Evolutionary conservation across 2,113 vertebrate genomes (phyloP).

Genomic region (Crypturellus undulatus): DNA sequence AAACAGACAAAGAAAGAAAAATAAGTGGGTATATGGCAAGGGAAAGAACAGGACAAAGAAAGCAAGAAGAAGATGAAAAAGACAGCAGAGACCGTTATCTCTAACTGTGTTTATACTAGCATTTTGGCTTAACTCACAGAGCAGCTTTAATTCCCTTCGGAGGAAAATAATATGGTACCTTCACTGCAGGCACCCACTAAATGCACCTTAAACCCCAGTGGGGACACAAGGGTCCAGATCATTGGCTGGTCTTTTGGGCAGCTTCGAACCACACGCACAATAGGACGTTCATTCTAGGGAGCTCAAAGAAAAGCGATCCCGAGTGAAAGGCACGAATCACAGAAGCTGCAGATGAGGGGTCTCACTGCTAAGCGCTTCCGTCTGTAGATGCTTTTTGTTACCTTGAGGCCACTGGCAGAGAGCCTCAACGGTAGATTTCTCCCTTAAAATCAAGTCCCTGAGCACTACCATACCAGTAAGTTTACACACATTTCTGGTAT

Average conservation of each 20-base stretch:
- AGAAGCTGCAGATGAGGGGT: neutral
- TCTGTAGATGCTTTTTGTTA: neutral
- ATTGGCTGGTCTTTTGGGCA: too few species aligned
- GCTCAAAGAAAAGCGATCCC: too few species aligned
- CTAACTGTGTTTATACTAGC: too few species aligned
- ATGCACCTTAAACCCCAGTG: too few species aligned
- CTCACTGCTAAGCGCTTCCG: neutral
- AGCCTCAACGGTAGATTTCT: neutral
- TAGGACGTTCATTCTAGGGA: too few species aligned
- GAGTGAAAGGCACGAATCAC: neutral
- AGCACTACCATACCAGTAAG: neutral
- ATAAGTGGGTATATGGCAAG: neutral
- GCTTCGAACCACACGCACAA: too few species aligned
- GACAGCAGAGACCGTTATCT: neutral
- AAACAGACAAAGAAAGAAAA: neutral
- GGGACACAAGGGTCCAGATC: too few species aligned
- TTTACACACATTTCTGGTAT: neutral
- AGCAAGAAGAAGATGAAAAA: neutral
- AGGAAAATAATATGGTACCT: too few species aligned
- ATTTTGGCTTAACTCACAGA: too few species aligned
- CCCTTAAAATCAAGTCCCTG: neutral
- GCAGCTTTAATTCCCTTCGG: too few species aligned
- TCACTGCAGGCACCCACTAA: too few species aligned
- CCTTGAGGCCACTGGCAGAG: neutral
- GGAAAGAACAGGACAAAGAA: neutral